Evolutionary conservation across 2,113 vertebrate genomes (phyloP).

Genomic region (Pomatostomus ruficeps): DNA sequence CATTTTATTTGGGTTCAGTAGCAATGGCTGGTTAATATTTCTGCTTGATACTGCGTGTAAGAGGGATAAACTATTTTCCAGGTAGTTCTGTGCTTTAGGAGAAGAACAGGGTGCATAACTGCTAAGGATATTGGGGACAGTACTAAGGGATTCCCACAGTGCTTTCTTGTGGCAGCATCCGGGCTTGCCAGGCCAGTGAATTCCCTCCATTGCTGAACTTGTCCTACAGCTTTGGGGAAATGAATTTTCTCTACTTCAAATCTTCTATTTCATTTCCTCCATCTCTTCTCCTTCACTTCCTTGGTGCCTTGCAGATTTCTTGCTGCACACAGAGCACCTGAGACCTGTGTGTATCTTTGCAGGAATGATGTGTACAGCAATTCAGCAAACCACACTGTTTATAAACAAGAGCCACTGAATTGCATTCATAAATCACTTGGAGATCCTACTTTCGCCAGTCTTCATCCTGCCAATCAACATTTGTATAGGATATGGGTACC

Average conservation of each 20-base stretch:
- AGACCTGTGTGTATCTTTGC: neutral
- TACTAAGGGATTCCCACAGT: neutral
- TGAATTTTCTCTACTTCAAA: neutral
- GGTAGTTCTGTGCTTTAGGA: conserved; percentile 21
- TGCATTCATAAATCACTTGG: neutral
- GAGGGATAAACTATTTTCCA: conserved; percentile 26
- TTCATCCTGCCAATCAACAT: neutral
- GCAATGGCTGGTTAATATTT: conserved; percentile 26
- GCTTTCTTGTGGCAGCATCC: neutral
- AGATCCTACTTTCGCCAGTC: neutral
- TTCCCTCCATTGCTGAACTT: neutral
- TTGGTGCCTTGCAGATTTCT: neutral
- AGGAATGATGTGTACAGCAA: neutral
- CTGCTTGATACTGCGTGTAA: conserved; percentile 35
- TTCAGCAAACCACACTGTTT: neutral
- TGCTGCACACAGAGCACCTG: neutral
- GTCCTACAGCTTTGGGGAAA: neutral
- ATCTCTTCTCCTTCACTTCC: neutral
- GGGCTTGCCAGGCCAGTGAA: neutral
- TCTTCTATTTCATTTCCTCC: neutral
- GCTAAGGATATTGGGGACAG: neutral
- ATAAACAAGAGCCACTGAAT: neutral
- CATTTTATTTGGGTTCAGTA: neutral
- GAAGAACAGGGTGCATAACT: neutral
- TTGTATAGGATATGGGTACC: neutral